Percentiles rank a stretch among this genome's conserved stretches.
Conservation (phyloP, 2,797 vertebrate genomes). For the Tachyglossus aculeatus region DNA sequence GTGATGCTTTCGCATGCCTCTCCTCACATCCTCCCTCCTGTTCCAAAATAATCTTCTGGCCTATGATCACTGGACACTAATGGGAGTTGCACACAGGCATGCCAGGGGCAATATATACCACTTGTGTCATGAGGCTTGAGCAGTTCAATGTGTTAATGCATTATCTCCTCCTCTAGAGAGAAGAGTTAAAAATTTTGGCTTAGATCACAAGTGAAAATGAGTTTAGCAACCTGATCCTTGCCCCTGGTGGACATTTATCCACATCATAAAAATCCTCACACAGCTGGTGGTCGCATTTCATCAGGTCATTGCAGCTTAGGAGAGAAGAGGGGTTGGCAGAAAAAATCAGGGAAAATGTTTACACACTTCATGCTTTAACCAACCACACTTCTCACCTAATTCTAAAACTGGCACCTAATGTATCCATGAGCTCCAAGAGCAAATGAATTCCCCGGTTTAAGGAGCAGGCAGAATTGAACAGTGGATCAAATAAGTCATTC, state of each 20-base stretch:
- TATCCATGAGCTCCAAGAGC: background rate
- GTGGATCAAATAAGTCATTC: background rate
- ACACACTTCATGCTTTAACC: background rate
- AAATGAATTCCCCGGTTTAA: background rate
- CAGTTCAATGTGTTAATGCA: constrained; percentile 48
- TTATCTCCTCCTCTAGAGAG: constrained; percentile 26
- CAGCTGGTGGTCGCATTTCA: constrained; percentile 20
- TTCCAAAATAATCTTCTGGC: constrained; percentile 10
- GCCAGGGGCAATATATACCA: background rate
- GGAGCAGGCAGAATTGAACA: background rate
- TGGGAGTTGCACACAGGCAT: background rate
- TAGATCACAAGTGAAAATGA: constrained; percentile 39
- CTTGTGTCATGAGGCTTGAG: background rate
- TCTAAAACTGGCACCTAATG: constrained; percentile 8
- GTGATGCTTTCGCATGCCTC: background rate
- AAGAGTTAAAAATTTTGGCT: constrained; percentile 19
- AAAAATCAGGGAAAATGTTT: background rate
- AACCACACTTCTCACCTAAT: background rate
- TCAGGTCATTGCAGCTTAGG: constrained; percentile 30
- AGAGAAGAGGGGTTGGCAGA: background rate
- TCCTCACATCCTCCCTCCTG: background rate
- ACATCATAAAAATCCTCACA: background rate
- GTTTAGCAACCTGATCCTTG: constrained; percentile 4
- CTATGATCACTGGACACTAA: constrained; percentile 42
- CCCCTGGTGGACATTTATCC: constrained; percentile 28